Evolutionary conservation across 2,888 invertebrate genomes (phyloP).

Genomic region (Andrena hattorfiana): DNA sequence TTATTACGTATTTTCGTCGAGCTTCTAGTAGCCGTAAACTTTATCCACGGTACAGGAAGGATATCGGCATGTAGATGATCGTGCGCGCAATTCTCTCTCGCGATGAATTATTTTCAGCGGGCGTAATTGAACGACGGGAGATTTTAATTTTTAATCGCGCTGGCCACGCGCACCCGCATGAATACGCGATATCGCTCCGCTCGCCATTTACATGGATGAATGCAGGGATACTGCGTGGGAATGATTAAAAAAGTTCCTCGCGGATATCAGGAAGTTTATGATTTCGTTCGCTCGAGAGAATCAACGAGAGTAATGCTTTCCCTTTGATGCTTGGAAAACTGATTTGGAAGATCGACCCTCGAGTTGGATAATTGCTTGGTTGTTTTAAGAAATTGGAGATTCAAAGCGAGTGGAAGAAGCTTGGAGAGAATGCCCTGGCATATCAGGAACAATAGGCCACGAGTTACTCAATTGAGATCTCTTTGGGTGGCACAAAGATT

Average conservation of each 20-base stretch:
- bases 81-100: neutral
- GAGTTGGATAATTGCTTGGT: constrained; percentile 12
- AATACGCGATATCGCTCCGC: neutral
- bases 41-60: neutral
- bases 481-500: too few relatives aligned
- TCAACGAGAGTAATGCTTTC: neutral
- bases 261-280: constrained; percentile 17
- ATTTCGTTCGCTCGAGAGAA: neutral
- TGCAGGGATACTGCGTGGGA: neutral
- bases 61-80: neutral
- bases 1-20: constrained; percentile 24
- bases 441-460: too few relatives aligned
- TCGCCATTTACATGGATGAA: constrained; percentile 1
- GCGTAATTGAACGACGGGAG: neutral
- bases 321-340: neutral
- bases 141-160: constrained; percentile 29
- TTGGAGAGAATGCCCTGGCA: too few relatives aligned
- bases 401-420: neutral
- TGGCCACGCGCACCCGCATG: neutral
- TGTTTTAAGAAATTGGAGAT: constrained; percentile 3
- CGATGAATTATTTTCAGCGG: neutral
- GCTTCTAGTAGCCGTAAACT: neutral
- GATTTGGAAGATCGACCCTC: constrained; percentile 14
- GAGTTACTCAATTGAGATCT: too few relatives aligned
- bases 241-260: constrained; percentile 4